A percentile compares a stretch with the other conserved stretches of the same genome.
Conservation (phyloP, 2,888 invertebrate species). For the Penaeus monodon region DNA sequence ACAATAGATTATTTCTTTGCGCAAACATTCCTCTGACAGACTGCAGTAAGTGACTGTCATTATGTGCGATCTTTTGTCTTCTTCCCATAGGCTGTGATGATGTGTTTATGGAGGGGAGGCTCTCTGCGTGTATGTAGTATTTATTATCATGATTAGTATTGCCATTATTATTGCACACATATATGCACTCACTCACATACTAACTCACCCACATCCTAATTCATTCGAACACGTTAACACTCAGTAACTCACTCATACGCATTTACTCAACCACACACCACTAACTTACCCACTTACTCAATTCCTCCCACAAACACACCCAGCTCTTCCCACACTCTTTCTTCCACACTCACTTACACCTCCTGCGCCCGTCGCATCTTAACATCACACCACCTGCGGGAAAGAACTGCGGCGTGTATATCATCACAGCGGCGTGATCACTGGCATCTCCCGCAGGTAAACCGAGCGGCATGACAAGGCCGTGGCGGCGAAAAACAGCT, state of each 20-base stretch:
- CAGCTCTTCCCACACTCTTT: too few relatives aligned
- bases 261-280: background rate
- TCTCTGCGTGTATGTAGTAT: too few relatives aligned
- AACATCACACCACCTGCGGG: background rate
- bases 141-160: too few relatives aligned
- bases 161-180: too few relatives aligned
- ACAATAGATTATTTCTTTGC: too few relatives aligned
- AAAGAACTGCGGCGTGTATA: background rate
- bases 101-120: too few relatives aligned
- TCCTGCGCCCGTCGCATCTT: background rate
- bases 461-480: background rate
- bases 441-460: slow-evolving; percentile 7
- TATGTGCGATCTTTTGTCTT: too few relatives aligned
- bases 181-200: too few relatives aligned
- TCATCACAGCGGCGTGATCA: slow-evolving; percentile 20
- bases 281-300: slow-evolving; percentile 1
- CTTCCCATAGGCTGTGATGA: too few relatives aligned
- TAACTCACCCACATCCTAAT: too few relatives aligned
- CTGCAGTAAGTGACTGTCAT: too few relatives aligned
- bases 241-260: background rate
- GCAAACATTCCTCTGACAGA: too few relatives aligned
- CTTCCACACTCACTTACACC: background rate
- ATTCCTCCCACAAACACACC: slow-evolving; percentile 1
- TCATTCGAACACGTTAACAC: background rate
- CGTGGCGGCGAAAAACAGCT: background rate